These are phyloP conservation scores for Phoeniculus purpureus DNA, from an alignment of 2,797 vertebrate species.

Conservation along the genomic window DNA sequence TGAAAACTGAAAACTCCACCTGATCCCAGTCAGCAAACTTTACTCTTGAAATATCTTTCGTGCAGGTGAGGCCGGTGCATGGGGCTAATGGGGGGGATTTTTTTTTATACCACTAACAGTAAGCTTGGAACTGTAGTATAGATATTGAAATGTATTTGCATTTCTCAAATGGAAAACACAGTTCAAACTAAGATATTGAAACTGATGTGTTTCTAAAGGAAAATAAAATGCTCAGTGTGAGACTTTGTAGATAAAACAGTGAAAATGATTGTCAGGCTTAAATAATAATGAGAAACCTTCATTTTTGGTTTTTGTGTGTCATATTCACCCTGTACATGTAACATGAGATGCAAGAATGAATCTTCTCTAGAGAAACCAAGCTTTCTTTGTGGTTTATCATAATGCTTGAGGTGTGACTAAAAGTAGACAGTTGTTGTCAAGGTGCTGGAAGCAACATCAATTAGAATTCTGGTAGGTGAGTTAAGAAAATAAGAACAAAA, in stretches of 20 bases:
- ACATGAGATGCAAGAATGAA: background rate
- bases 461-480: slow-evolving; percentile 4
- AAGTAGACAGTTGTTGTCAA: background rate
- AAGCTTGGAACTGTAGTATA: background rate
- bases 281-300: slow-evolving; percentile 8
- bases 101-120: background rate
- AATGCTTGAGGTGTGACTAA: background rate
- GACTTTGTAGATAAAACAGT: background rate
- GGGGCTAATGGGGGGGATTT: background rate
- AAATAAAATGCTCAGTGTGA: background rate
- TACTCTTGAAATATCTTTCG: background rate
- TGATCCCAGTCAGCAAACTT: background rate
- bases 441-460: background rate
- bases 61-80: fast-evolving
- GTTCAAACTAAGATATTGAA: background rate
- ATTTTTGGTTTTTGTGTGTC: background rate
- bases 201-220: background rate
- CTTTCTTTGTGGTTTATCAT: background rate
- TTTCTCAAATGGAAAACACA: background rate
- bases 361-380: background rate
- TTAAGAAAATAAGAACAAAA: background rate
- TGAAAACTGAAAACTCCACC: background rate
- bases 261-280: background rate
- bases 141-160: background rate
- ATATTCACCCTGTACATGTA: background rate